These are phyloP conservation scores for Anniella stebbinsi DNA, from an alignment of 2,797 vertebrate species.

Conservation along the genomic window DNA sequence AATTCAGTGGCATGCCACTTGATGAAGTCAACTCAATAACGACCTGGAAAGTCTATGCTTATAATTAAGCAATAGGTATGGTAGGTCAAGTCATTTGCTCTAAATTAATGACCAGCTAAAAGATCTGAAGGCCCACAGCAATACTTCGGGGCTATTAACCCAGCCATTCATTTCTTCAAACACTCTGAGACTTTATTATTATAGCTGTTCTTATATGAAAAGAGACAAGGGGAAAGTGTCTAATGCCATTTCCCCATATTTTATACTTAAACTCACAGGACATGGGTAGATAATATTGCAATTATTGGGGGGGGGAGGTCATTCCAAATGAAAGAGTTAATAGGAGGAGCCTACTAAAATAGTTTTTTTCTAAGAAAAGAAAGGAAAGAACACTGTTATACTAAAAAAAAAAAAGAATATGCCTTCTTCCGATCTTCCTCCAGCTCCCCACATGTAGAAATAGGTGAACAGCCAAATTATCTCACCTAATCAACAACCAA, in stretches of 20 bases:
- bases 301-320: background rate
- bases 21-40: constrained; percentile 44
- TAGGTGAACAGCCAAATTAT: background rate
- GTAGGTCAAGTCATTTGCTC: constrained; percentile 68
- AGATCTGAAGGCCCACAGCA: constrained; percentile 52
- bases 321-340: background rate
- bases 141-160: constrained; percentile 67
- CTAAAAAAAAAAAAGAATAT: background rate
- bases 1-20: constrained; percentile 45
- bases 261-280: background rate
- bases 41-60: constrained; percentile 63
- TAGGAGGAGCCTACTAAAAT: background rate
- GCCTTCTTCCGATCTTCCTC: background rate
- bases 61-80: constrained; percentile 72
- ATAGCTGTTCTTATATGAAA: constrained; percentile 42
- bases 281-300: background rate
- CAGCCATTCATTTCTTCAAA: constrained; percentile 72
- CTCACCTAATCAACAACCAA: background rate
- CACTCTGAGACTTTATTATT: constrained; percentile 56
- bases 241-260: background rate
- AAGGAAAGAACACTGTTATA: background rate
- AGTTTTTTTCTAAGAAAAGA: background rate
- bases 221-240: background rate
- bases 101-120: constrained; percentile 63
- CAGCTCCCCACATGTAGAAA: background rate